Percentiles rank a stretch among this genome's conserved stretches.
phyloP scores from a whole-genome alignment of 2,888 invertebrate genomes.

The Cheilosia pagana region DNA sequence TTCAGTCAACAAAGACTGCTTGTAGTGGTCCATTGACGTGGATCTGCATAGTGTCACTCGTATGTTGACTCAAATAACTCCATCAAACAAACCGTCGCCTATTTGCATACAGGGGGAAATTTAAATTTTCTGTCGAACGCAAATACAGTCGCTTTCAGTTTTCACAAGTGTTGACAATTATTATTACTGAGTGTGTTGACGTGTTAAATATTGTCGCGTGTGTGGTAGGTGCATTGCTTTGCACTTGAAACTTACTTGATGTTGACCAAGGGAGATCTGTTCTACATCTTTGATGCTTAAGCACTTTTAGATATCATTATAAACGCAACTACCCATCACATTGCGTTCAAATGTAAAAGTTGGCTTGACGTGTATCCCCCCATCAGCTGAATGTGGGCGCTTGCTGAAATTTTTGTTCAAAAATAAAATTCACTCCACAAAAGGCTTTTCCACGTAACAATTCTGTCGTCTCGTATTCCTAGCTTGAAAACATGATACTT shows the following conservation, averaged over 20 bases:
- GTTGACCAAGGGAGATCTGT: too few relatives aligned
- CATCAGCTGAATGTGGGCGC: too few relatives aligned
- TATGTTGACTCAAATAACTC: slow-evolving; percentile 36
- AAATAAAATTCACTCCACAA: too few relatives aligned
- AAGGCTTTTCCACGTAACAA: slow-evolving; percentile 22
- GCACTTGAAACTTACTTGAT: too few relatives aligned
- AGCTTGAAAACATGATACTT: slow-evolving; percentile 44
- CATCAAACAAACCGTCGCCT: background rate
- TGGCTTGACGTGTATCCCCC: too few relatives aligned
- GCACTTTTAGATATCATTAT: too few relatives aligned
- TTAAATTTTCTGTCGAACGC: slow-evolving; percentile 45
- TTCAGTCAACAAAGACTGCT: background rate
- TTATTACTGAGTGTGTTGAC: background rate
- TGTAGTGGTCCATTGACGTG: slow-evolving; percentile 19
- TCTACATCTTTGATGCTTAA: too few relatives aligned
- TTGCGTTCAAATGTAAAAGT: too few relatives aligned
- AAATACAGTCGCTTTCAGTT: slow-evolving; percentile 28
- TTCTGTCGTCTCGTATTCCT: slow-evolving; percentile 18
- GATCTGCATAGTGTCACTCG: slow-evolving; percentile 16
- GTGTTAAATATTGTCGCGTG: background rate
- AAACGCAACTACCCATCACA: too few relatives aligned
- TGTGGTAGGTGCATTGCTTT: background rate
- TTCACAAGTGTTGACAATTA: slow-evolving; percentile 17
- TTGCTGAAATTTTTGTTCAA: too few relatives aligned
- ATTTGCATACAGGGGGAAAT: slow-evolving; percentile 57